phyloP scores from a whole-genome alignment of 2,113 vertebrate species.

The Mola mola region DNA sequence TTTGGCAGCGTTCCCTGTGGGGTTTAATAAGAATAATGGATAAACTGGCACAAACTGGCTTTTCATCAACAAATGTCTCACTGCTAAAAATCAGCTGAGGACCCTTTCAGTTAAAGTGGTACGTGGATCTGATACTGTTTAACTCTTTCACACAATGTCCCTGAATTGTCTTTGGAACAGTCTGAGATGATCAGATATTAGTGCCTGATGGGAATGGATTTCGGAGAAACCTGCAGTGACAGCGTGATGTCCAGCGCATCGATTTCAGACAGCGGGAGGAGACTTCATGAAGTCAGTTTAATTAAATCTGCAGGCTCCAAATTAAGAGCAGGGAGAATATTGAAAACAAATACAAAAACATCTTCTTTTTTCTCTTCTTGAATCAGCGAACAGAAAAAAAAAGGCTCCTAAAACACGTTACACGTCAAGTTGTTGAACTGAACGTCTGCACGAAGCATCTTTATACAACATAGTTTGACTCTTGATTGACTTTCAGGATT shows the following conservation, averaged over 20 bases:
- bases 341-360: no score
- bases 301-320: conserved; percentile 42
- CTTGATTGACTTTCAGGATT: conserved; percentile 18
- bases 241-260: conserved; percentile 51
- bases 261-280: conserved; percentile 58
- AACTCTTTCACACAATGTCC: no score
- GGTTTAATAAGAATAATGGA: conserved; percentile 77
- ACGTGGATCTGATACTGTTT: no score
- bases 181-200: no score
- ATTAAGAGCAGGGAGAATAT: neutral
- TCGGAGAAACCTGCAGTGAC: conserved; percentile 15
- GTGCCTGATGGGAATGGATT: no score
- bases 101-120: no score
- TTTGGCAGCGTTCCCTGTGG: conserved; percentile 66
- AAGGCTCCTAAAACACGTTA: no score
- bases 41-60: conserved; percentile 54
- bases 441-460: neutral
- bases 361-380: neutral
- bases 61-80: conserved; percentile 64
- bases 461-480: neutral
- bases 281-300: conserved; percentile 50
- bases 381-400: neutral
- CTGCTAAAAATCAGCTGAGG: conserved; percentile 36
- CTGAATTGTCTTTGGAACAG: no score
- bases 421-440: no score